phyloP scores from a whole-genome alignment of 2,113 vertebrate species.

The Camelus dromedarius region DNA sequence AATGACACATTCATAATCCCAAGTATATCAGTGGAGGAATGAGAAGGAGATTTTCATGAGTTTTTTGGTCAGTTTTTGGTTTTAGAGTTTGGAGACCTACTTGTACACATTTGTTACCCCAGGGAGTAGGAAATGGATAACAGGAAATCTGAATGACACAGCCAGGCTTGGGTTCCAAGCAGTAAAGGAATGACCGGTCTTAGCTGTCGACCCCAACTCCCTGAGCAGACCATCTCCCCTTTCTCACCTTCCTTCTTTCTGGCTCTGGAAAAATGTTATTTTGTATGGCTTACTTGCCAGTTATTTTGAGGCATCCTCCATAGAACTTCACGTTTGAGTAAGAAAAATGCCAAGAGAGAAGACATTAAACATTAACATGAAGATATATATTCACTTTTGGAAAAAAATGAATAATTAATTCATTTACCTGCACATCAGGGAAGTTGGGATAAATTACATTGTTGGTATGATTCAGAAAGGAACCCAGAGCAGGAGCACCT shows the following conservation, averaged over 20 bases:
- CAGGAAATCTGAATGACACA: accelerated
- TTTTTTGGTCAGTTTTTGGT: not conserved
- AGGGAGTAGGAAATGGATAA: not conserved
- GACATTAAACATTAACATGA: not conserved
- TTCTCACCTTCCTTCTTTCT: not conserved
- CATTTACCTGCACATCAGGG: not conserved
- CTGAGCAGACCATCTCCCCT: not conserved
- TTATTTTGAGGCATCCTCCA: not conserved
- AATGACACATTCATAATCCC: not conserved
- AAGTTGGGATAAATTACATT: not conserved
- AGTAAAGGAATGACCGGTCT: not conserved
- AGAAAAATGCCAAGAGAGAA: conserved; percentile 13
- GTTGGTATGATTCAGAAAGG: not conserved
- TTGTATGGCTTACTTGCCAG: not conserved
- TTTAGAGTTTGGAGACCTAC: not conserved
- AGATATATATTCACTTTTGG: not conserved
- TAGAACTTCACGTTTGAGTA: not conserved
- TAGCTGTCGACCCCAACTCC: not conserved
- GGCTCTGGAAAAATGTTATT: not conserved
- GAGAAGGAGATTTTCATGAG: not conserved
- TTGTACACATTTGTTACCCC: too few species aligned
- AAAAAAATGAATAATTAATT: not conserved
- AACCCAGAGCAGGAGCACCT: not conserved
- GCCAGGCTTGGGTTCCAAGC: not conserved
- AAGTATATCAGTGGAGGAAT: not conserved